These are phyloP conservation scores for Diarsia mendica DNA, from an alignment of 2,888 invertebrate species.

Conservation along the genomic window DNA sequence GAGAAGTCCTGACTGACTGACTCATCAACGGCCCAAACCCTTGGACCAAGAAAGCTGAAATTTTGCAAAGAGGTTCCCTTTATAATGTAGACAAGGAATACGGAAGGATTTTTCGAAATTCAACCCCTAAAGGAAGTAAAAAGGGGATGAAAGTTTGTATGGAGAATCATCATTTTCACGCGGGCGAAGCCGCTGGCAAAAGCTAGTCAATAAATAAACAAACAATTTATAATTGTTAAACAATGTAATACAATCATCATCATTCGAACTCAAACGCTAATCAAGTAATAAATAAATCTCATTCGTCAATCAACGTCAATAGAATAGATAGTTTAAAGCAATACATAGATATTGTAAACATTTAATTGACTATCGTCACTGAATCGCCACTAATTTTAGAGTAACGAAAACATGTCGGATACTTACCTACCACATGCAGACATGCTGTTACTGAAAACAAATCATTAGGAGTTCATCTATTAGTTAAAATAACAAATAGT, in stretches of 20 bases:
- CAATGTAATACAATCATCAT: neutral
- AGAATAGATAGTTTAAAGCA: neutral
- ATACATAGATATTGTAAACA: conserved; percentile 26
- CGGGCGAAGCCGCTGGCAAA: too few species aligned
- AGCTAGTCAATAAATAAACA: neutral
- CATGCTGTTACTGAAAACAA: conserved; percentile 54
- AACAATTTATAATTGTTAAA: neutral
- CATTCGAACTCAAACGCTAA: neutral
- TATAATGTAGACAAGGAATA: too few species aligned
- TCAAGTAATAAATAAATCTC: neutral
- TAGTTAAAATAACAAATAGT: conserved; percentile 48
- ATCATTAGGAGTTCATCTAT: conserved; percentile 53
- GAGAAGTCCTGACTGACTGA: too few species aligned
- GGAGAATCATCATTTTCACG: too few species aligned
- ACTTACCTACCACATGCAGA: conserved; percentile 40
- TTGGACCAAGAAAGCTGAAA: too few species aligned
- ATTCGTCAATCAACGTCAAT: neutral
- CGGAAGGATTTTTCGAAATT: too few species aligned
- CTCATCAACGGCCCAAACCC: too few species aligned
- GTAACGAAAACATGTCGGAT: conserved; percentile 16
- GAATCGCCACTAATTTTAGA: conserved; percentile 23
- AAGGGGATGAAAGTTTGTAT: too few species aligned
- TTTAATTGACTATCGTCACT: conserved; percentile 22
- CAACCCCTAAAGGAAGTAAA: too few species aligned
- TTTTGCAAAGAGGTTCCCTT: too few species aligned